Evolutionary conservation across 2,797 vertebrate genomes (phyloP).

Genomic region (Discoglossus pictus): DNA sequence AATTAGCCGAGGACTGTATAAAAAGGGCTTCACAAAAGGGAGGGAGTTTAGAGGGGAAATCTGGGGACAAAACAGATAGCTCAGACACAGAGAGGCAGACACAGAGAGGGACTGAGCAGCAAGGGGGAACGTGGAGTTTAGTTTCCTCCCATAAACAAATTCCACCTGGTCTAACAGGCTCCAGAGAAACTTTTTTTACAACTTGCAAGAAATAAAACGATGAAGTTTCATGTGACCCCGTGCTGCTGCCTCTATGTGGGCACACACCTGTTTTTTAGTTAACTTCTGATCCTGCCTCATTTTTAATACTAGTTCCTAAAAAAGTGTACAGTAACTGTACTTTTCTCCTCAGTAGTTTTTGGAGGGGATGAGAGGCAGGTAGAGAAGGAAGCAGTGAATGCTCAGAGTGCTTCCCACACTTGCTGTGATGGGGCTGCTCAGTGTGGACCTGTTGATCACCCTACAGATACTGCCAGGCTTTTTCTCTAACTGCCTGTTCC

Average conservation of each 20-base stretch:
- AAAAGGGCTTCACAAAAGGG: constrained; percentile 75
- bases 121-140: constrained; percentile 49
- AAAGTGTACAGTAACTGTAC: neutral
- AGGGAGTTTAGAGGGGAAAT: constrained; percentile 72
- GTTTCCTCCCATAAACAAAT: constrained; percentile 16
- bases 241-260: neutral
- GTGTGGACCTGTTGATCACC: constrained; percentile 90
- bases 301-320: constrained; percentile 16
- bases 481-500: constrained; percentile 96
- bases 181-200: constrained; percentile 26
- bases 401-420: neutral
- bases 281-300: neutral
- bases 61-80: constrained; percentile 56
- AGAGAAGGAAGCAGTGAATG: constrained; percentile 54
- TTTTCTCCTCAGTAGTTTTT: neutral
- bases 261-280: constrained; percentile 45
- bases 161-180: constrained; percentile 22
- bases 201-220: constrained; percentile 53
- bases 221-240: constrained; percentile 6
- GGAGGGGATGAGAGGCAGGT: constrained; percentile 5
- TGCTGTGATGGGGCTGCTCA: constrained; percentile 85
- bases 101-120: constrained; percentile 61
- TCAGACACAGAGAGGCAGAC: constrained; percentile 69
- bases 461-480: constrained; percentile 95
- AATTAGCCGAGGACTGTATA: constrained; percentile 84